These are phyloP conservation scores for Alectura lathami DNA, from an alignment of 2,113 vertebrate species.

Conservation along the genomic window DNA sequence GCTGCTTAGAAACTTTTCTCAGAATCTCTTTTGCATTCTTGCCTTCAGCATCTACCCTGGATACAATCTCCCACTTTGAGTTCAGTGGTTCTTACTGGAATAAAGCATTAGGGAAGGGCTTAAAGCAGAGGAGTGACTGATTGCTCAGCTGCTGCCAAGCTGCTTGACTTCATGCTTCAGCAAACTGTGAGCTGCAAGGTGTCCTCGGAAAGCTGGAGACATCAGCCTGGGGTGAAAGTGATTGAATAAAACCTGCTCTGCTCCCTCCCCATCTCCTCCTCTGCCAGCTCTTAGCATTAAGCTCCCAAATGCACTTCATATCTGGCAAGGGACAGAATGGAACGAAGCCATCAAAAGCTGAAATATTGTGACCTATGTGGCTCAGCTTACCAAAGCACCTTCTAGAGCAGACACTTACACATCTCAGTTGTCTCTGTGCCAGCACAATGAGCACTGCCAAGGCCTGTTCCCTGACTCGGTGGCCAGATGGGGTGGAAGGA, in stretches of 20 bases:
- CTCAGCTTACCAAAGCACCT: background rate
- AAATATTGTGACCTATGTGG: background rate
- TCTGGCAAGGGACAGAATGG: background rate
- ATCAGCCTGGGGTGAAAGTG: background rate
- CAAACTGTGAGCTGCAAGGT: background rate
- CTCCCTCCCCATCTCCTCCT: background rate
- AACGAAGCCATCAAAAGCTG: background rate
- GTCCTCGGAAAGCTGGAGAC: background rate
- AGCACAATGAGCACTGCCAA: background rate
- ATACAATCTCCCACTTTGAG: background rate
- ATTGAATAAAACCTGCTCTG: background rate
- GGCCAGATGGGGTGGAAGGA: background rate
- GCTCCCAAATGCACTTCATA: background rate
- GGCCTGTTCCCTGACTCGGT: accelerated
- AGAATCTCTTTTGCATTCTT: background rate
- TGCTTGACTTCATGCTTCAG: background rate
- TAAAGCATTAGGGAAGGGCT: background rate
- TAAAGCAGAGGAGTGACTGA: background rate
- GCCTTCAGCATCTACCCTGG: background rate
- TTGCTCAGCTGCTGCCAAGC: background rate
- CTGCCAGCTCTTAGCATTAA: background rate
- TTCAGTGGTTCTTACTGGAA: background rate
- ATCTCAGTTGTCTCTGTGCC: background rate
- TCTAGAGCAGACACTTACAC: background rate
- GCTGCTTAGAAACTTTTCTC: background rate